Conservation (phyloP, 2,888 invertebrate species). For the Cepaea hortensis region DNA sequence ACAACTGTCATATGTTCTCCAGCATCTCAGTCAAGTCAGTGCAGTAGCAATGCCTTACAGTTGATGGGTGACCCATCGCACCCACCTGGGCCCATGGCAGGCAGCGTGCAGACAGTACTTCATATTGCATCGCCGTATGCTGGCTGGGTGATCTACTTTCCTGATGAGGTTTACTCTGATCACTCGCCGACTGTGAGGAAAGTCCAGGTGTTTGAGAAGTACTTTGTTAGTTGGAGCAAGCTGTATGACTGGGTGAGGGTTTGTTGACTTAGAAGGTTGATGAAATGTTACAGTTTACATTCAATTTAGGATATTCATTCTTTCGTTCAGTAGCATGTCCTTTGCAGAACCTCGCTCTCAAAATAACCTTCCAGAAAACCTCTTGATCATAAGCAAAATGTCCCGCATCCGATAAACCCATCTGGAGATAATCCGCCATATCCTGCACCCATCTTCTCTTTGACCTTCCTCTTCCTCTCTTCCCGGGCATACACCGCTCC, state of each 20-base stretch:
- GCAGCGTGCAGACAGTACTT: constrained; percentile 64
- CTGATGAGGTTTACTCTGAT: constrained; percentile 80
- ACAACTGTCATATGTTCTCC: constrained; percentile 48
- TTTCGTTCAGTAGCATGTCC: no score
- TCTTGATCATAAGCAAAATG: no score
- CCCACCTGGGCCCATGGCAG: constrained; percentile 55
- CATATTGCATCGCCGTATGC: constrained; percentile 78
- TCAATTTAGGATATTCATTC: no score
- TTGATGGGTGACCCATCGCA: constrained; percentile 14
- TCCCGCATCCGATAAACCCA: no score
- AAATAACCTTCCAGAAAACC: no score
- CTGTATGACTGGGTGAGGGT: constrained; percentile 67
- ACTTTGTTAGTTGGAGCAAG: constrained; percentile 78
- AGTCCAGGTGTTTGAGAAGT: constrained; percentile 80
- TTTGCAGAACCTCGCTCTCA: no score
- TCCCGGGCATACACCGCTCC: no score
- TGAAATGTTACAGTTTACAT: no score
- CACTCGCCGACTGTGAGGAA: constrained; percentile 78
- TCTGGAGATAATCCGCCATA: no score
- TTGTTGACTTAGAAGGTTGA: no score
- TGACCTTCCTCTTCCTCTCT: no score
- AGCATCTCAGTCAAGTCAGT: constrained; percentile 16
- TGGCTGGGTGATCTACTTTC: constrained; percentile 88
- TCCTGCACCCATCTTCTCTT: no score
- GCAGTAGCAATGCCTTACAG: background rate